Conservation (phyloP, 2,888 invertebrate genomes). For the Hirtodrosophila cameraria region DNA sequence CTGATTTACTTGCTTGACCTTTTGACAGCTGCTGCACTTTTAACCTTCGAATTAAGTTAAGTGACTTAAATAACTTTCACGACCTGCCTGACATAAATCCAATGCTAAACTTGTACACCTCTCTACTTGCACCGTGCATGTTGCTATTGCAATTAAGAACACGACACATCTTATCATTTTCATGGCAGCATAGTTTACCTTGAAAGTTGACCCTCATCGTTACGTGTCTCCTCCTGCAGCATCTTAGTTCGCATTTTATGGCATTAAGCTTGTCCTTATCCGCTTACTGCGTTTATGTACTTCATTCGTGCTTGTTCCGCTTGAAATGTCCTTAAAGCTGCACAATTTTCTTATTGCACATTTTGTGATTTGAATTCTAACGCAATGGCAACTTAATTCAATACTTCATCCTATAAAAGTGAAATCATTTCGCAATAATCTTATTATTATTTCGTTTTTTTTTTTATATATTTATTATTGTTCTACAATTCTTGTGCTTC, state of each 20-base stretch:
- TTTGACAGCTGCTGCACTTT: slow-evolving; percentile 22
- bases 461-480: too few relatives aligned
- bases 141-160: slow-evolving; percentile 20
- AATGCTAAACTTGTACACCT: slow-evolving; percentile 14
- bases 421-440: too few relatives aligned
- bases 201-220: slow-evolving; percentile 25
- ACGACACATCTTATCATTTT: slow-evolving; percentile 14
- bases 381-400: too few relatives aligned
- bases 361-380: too few relatives aligned
- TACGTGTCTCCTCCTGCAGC: slow-evolving; percentile 12
- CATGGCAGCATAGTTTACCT: slow-evolving; percentile 2
- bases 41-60: slow-evolving; percentile 24
- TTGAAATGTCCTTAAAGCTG: too few relatives aligned
- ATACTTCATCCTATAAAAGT: too few relatives aligned
- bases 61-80: slow-evolving; percentile 6
- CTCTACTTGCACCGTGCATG: slow-evolving; percentile 5
- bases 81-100: not conserved
- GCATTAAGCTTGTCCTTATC: slow-evolving; percentile 24
- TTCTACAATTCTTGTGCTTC: too few relatives aligned
- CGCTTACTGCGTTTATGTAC: too few relatives aligned
- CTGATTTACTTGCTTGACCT: slow-evolving; percentile 20
- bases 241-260: slow-evolving; percentile 14
- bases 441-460: too few relatives aligned
- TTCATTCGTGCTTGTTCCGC: too few relatives aligned
- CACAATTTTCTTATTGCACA: too few relatives aligned